Evolutionary conservation across 2,113 vertebrate genomes (phyloP).

Genomic region (Thamnophis sirtalis): DNA sequence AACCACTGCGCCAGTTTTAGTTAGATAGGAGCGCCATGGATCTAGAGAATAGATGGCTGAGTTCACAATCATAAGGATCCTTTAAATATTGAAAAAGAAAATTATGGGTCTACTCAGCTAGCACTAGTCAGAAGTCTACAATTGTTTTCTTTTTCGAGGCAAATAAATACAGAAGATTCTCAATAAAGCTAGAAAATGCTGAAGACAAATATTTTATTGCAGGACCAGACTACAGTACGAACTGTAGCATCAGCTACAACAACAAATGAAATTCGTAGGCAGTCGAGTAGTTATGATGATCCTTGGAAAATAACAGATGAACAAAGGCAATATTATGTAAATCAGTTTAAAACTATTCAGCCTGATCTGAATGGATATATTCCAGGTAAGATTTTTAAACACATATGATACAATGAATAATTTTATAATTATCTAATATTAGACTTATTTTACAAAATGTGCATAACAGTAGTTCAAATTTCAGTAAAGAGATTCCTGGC

Average conservation of each 20-base stretch:
- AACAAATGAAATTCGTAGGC: slow-evolving; percentile 96
- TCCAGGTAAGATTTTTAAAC: slow-evolving; percentile 82
- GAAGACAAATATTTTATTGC: slow-evolving; percentile 77
- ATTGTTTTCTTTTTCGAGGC: slow-evolving; percentile 60
- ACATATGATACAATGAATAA: slow-evolving; percentile 39
- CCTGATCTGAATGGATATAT: slow-evolving; percentile 97
- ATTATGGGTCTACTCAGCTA: slow-evolving; percentile 37
- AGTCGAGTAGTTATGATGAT: slow-evolving; percentile 94
- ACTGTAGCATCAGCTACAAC: slow-evolving; percentile 85
- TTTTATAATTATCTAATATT: not conserved
- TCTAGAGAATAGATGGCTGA: not conserved
- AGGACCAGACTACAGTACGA: slow-evolving; percentile 90
- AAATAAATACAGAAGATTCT: slow-evolving; percentile 53
- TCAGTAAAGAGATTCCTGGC: not conserved
- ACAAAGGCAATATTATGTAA: slow-evolving; percentile 99
- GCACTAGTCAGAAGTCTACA: slow-evolving; percentile 40
- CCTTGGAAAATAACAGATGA: slow-evolving; percentile 99
- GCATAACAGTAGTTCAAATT: not conserved
- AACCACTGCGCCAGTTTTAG: not conserved
- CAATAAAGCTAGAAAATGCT: slow-evolving; percentile 65
- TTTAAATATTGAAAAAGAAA: slow-evolving; percentile 51
- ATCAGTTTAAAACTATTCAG: slow-evolving; percentile 99
- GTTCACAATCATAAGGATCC: not conserved
- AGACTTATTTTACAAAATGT: not conserved
- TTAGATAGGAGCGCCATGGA: not conserved